phyloP scores from a whole-genome alignment of 2,888 invertebrate genomes.

The Epinotia bilunana region DNA sequence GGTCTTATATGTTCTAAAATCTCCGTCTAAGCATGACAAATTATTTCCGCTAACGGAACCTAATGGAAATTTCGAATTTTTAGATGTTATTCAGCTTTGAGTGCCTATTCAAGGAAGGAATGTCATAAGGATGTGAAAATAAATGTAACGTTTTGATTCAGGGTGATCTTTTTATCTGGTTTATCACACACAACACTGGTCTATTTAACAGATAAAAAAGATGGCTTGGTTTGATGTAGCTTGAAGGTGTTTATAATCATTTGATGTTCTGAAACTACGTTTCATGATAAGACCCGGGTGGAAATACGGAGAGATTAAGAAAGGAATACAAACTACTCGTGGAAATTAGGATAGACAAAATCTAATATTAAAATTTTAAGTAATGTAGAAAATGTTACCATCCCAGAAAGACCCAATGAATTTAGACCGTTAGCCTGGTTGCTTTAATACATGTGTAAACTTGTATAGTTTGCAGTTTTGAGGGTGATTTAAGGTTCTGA shows the following conservation, averaged over 20 bases:
- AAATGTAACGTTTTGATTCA: neutral
- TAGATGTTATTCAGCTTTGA: neutral
- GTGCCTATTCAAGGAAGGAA: neutral
- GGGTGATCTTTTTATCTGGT: constrained; percentile 15
- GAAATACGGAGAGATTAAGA: neutral
- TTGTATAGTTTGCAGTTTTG: constrained; percentile 10
- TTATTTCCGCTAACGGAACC: neutral
- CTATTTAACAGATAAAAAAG: constrained; percentile 8
- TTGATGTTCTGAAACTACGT: constrained; percentile 3
- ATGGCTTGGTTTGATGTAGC: neutral
- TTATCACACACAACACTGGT: constrained; percentile 12
- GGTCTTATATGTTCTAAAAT: neutral
- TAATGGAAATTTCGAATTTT: neutral
- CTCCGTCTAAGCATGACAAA: neutral
- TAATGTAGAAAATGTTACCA: constrained; percentile 4
- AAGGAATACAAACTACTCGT: neutral
- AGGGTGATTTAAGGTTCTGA: neutral
- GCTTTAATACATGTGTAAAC: neutral
- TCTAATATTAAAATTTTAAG: neutral
- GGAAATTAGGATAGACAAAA: constrained; percentile 12
- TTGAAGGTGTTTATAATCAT: neutral
- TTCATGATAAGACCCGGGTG: neutral
- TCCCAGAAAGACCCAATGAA: constrained; percentile 12
- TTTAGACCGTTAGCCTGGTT: neutral
- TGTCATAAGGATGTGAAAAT: neutral